These are phyloP conservation scores for Falco punctatus DNA, from an alignment of 2,113 vertebrate genomes.

Conservation along the genomic window DNA sequence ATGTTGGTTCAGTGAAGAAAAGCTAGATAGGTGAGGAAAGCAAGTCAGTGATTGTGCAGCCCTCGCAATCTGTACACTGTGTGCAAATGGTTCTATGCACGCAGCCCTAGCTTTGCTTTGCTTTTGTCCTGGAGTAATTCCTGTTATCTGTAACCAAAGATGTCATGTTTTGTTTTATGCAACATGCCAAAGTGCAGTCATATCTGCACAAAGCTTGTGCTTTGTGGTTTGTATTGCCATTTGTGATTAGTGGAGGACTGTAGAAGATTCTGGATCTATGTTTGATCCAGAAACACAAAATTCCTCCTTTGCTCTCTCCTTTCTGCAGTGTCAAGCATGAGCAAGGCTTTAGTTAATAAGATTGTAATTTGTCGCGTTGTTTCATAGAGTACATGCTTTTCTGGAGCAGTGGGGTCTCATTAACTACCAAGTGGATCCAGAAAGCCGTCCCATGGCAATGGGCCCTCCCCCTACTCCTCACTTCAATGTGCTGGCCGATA, in stretches of 20 bases:
- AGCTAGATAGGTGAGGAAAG: not conserved
- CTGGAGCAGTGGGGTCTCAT: constrained; percentile 98
- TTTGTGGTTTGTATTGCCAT: rapidly evolving
- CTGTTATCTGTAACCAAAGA: not conserved
- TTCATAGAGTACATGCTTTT: constrained; percentile 90
- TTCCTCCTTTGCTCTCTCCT: not conserved
- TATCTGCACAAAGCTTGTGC: not conserved
- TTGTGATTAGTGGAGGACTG: not conserved
- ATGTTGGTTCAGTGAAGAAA: too few species aligned
- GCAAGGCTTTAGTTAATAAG: too few species aligned
- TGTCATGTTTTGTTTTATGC: not conserved
- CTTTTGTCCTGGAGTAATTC: not conserved
- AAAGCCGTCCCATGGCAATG: constrained; percentile 94
- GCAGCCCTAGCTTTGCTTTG: not conserved
- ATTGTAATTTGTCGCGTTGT: rapidly evolving
- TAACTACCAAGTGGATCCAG: constrained; percentile 97
- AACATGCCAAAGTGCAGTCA: not conserved
- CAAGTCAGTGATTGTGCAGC: not conserved
- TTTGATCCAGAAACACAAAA: not conserved
- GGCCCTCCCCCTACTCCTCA: constrained; percentile 96
- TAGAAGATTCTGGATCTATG: not conserved
- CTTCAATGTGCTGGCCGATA: constrained; percentile 95
- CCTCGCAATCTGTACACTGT: rapidly evolving
- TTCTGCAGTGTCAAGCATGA: rapidly evolving
- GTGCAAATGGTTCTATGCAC: not conserved